Evolutionary conservation across 2,113 vertebrate genomes (phyloP), one percentile per base, ranked within the genome.

Genomic region (Oreochromis spilurus): DNA sequence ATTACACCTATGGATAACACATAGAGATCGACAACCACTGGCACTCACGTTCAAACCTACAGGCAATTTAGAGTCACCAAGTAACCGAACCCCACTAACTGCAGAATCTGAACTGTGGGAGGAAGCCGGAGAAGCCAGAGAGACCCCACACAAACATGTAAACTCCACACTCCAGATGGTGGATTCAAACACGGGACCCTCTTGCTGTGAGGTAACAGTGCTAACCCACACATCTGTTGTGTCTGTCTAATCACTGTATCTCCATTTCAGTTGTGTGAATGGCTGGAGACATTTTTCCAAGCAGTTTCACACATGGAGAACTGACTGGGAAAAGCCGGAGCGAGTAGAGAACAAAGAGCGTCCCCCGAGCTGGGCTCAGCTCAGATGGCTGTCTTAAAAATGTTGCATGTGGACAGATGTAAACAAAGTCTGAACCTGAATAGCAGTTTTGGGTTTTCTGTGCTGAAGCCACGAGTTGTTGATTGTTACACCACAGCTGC

Each of bases 41-140:
- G 31, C 9, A 36, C 31, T 0, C 1, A 12, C 0, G 5, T 36
- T 62, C 58, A 62, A 34, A 34, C 1, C 57, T 60, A 34, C 16
- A 4, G 31, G 2, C 31, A 62, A 36, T 0, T 62, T 62, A 36
- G 58, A 3, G 29, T n/a, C 31, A 2, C 19, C 60, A 38, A 38
- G 60, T 65, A 65, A 65, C 60, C 1, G 0, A 65, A 38, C 60
- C 0, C 60, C 6, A 65, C 34, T 65, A 65, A 65, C 10, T 65
- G 60, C 60, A 65, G 0, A 38, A 65, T 65, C 4, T 65, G 60
- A 19, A 65, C 60, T 65, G n/a, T n/a, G 60, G 19, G 60, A 65
- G 60, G 19, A 65, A 38, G 60, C 60, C 1, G 1, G 19, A n/a
- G 58, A 62, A 36, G 9, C 29, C 29, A 19, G 58, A 19, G 58